Base-by-base conservation (phyloP, 1,140 invertebrate genomes). In the Papilio glaucus region DNA sequence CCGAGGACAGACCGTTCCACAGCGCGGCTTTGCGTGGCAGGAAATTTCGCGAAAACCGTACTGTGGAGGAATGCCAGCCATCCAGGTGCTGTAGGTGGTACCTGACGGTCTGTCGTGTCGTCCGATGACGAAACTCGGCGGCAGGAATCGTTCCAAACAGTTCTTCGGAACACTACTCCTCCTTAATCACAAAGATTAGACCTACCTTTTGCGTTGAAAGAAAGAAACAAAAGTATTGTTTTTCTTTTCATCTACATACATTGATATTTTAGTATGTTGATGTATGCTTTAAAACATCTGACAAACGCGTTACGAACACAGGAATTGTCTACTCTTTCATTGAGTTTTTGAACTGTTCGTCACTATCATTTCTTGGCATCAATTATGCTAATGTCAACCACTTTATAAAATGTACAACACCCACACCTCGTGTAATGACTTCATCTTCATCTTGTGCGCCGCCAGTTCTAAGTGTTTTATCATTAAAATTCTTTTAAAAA, bases 331-430 rank as follows among this genome's bases (percentile, higher is more conserved):
- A 3, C 6, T 33, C 4, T 57, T 57, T 57, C 49, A 12, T 24
- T 10, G 10, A 4, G 24, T 26, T 57, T 6, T 24, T 18, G 5
- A 57, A 21, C 21, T 24, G 21, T 57, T 26, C 49, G 24, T 24
- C 9, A 26, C 8, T 13, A 24, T 57, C 18, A 57, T 57, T 57
- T 2, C 21, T 12, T 13, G 13, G 12, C 21, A 21, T 18, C 21
- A 9, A 26, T 57, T 57, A 26, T 57, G 49, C 21, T 57, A 57
- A 57, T 57, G 49, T 57, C 24, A 57, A 24, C 21, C 18, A 57
- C 49, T 57, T 57, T 57, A 57, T 57, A 24, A 57, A 26, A 57
- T 13, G 49, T 24, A 57, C 49, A 24, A 57, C 49, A 57, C 21
- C 21, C 49, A 57, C 49, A 57, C 49, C 7, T 57, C 18, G 4